phyloP scores from a whole-genome alignment of 1,140 invertebrate genomes.

The Eriocheir sinensis region DNA sequence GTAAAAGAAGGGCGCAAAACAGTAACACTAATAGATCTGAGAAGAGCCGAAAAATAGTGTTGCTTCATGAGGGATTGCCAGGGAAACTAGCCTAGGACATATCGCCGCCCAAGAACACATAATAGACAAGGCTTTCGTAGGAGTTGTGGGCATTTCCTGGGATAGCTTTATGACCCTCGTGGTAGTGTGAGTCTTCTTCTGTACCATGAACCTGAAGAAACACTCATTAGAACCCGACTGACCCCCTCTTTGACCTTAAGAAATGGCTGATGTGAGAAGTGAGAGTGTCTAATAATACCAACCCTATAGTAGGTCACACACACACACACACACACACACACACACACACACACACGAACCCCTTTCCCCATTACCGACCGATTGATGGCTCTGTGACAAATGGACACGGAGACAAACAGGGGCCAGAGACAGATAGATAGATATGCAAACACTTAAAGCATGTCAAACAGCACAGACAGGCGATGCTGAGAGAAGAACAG shows the following conservation, averaged over 20 bases:
- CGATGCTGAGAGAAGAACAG: too few relatives aligned
- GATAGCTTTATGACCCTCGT: too few relatives aligned
- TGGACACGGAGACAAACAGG: not conserved
- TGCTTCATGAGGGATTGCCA: not conserved
- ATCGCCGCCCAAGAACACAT: too few relatives aligned
- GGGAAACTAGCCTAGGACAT: too few relatives aligned
- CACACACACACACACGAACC: not conserved
- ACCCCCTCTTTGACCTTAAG: too few relatives aligned
- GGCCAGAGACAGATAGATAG: not conserved
- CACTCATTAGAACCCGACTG: too few relatives aligned
- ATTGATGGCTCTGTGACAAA: not conserved
- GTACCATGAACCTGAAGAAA: too few relatives aligned
- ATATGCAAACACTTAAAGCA: not conserved
- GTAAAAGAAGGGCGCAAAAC: not conserved
- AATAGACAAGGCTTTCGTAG: too few relatives aligned
- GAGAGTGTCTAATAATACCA: too few relatives aligned
- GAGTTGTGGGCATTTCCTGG: too few relatives aligned
- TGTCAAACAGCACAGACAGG: not conserved
- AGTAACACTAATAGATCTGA: not conserved
- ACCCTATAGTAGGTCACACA: not conserved
- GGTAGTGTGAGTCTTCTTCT: too few relatives aligned
- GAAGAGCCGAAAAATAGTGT: not conserved
- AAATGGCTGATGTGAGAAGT: too few relatives aligned
- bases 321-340: constrained; percentile 7
- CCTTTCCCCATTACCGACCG: not conserved